Conservation (phyloP, 2,113 vertebrate genomes). For the Manacus vitellinus region DNA sequence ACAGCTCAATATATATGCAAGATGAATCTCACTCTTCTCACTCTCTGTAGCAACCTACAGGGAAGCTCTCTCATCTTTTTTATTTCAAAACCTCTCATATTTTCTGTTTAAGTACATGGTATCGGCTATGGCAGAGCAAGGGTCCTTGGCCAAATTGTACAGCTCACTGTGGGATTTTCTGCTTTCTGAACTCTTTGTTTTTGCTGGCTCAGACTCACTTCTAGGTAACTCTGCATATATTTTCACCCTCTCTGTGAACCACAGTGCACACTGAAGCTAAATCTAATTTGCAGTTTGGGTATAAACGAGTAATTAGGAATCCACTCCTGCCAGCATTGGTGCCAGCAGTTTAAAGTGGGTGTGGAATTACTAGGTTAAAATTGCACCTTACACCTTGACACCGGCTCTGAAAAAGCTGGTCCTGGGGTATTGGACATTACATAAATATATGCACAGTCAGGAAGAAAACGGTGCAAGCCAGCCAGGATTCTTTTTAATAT, state of each 20-base stretch:
- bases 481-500: conserved; percentile 53
- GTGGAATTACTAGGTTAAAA: conserved; percentile 53
- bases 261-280: conserved; percentile 18
- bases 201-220: conserved; percentile 3
- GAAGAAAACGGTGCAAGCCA: conserved; percentile 50
- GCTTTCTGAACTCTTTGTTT: conserved; percentile 30
- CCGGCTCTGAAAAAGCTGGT: conserved; percentile 22
- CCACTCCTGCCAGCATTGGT: background rate
- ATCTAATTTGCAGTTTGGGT: conserved; percentile 36
- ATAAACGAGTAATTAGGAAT: conserved; percentile 25
- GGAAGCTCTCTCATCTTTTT: background rate
- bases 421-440: background rate
- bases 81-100: background rate
- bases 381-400: conserved; percentile 46
- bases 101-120: background rate
- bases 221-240: conserved; percentile 32
- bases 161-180: background rate
- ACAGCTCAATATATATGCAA: background rate
- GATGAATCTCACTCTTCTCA: background rate
- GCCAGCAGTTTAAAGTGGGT: conserved; percentile 16
- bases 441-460: conserved; percentile 38
- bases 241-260: conserved; percentile 31
- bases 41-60: background rate
- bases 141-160: background rate
- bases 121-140: background rate